Conservation (phyloP, 23 tunicate species). For the Corella eumyota region DNA sequence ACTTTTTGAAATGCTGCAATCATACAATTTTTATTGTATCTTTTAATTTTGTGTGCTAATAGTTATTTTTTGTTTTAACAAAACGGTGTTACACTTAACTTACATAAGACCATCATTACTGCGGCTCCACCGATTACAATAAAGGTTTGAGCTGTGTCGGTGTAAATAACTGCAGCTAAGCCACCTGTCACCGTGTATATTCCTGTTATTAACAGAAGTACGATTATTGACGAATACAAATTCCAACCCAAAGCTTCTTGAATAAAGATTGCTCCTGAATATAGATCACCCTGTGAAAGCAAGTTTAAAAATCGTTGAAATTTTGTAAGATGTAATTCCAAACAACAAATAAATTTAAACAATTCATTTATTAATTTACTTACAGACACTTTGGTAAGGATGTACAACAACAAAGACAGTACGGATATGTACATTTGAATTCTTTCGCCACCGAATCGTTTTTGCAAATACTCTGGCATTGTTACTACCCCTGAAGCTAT, state of each 20-base stretch:
- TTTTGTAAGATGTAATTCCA: not conserved
- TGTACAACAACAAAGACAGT: conserved; percentile 72
- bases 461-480: conserved; percentile 92
- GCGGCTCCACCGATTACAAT: conserved; percentile 75
- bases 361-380: conserved; percentile 1
- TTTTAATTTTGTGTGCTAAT: not conserved
- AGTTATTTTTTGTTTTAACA: not conserved
- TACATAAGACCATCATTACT: conserved; percentile 83
- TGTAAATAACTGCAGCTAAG: conserved; percentile 87
- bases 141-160: conserved; percentile 90
- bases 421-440: conserved; percentile 86
- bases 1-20: conserved; percentile 53
- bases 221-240: conserved; percentile 66
- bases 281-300: conserved; percentile 64
- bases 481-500: conserved; percentile 93
- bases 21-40: not conserved
- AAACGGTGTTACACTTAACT: conserved; percentile 6
- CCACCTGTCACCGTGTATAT: conserved; percentile 96
- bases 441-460: conserved; percentile 91
- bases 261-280: conserved; percentile 92
- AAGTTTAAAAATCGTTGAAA: not conserved
- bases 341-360: not conserved
- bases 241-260: conserved; percentile 82
- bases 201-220: conserved; percentile 71
- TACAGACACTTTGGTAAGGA: conserved; percentile 94